These are phyloP conservation scores for Pyrrhosoma nymphula DNA, from an alignment of 2,888 invertebrate genomes.

Conservation along the genomic window DNA sequence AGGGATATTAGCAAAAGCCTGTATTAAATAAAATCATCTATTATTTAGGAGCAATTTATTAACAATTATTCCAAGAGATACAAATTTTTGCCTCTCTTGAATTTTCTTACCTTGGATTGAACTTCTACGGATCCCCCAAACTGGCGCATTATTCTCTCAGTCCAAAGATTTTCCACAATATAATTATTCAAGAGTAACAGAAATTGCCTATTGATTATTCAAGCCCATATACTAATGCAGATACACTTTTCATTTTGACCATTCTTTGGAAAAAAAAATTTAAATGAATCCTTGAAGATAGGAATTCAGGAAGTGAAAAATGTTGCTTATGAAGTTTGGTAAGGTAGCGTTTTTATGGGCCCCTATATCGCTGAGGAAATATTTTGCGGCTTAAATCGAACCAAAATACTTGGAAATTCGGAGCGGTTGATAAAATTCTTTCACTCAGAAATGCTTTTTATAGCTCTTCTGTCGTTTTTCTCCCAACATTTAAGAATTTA, in stretches of 20 bases:
- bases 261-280: neutral
- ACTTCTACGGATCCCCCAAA: too few relatives aligned
- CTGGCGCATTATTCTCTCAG: too few relatives aligned
- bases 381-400: constrained; percentile 13
- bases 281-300: neutral
- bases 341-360: neutral
- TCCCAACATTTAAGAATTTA: constrained; percentile 9
- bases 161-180: too few relatives aligned
- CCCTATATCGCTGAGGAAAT: neutral
- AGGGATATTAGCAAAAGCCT: too few relatives aligned
- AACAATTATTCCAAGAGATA: too few relatives aligned
- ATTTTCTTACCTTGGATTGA: too few relatives aligned
- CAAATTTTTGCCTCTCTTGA: too few relatives aligned
- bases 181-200: too few relatives aligned
- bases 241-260: neutral
- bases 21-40: too few relatives aligned
- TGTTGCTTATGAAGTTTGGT: neutral
- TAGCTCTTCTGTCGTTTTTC: constrained; percentile 9
- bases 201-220: too few relatives aligned
- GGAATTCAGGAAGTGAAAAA: neutral
- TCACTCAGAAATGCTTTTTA: neutral
- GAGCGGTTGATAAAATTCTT: neutral
- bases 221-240: too few relatives aligned
- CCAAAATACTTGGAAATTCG: neutral
- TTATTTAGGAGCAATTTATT: too few relatives aligned